phyloP scores from a whole-genome alignment of 2,888 invertebrate species.

The Pandemis cinnamomeana region DNA sequence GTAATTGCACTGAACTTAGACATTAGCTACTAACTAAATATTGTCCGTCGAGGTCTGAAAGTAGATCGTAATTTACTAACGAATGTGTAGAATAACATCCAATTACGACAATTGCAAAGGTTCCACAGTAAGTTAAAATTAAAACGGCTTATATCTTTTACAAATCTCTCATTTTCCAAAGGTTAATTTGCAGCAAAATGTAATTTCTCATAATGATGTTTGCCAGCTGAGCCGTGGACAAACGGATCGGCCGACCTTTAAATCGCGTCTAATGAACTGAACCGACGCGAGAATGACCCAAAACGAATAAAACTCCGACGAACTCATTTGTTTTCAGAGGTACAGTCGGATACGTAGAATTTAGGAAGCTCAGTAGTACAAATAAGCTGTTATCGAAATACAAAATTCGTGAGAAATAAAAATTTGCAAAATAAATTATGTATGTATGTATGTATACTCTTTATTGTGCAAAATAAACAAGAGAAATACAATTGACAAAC shows the following conservation, averaged over 20 bases:
- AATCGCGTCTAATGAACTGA: conserved; percentile 38
- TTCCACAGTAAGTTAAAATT: not conserved
- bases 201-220: conserved; percentile 32
- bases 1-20: no score
- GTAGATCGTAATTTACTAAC: no score
- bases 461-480: no score
- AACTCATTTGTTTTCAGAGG: conserved; percentile 32
- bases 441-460: no score
- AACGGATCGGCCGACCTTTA: conserved; percentile 36
- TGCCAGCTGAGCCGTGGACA: conserved; percentile 23
- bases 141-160: not conserved
- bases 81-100: not conserved
- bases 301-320: conserved; percentile 34
- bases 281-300: conserved; percentile 23
- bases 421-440: no score
- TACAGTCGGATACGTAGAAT: conserved; percentile 20
- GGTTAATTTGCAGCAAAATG: conserved; percentile 15
- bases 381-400: no score
- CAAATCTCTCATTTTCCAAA: not conserved
- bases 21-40: no score
- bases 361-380: no score
- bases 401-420: no score
- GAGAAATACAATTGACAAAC: no score
- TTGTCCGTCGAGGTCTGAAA: no score
- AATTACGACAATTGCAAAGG: not conserved